These are phyloP conservation scores for Salminus brasiliensis DNA, from an alignment of 2,113 vertebrate species.

Conservation along the genomic window DNA sequence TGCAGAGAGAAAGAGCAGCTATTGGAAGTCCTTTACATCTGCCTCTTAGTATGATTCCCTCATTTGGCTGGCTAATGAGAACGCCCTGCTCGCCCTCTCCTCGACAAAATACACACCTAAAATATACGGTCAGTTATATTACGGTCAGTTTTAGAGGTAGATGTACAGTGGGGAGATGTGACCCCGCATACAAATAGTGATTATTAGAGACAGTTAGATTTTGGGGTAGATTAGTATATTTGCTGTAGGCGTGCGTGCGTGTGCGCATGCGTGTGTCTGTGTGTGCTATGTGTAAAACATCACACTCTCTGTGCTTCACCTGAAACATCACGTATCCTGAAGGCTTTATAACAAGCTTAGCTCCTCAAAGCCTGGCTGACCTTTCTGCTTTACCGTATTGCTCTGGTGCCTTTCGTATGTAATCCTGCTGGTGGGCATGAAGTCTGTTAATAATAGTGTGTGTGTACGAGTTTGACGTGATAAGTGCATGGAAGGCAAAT, in stretches of 20 bases:
- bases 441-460: conserved; percentile 30
- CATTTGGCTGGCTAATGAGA: neutral
- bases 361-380: conserved; percentile 3
- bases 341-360: conserved; percentile 29
- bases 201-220: no score
- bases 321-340: conserved; percentile 32
- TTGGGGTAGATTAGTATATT: no score
- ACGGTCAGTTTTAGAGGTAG: no score
- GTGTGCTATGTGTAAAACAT: neutral
- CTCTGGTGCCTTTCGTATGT: conserved; percentile 17
- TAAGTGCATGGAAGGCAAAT: neutral
- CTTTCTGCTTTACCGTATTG: neutral
- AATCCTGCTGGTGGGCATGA: conserved; percentile 23
- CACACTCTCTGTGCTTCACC: neutral
- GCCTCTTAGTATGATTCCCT: neutral
- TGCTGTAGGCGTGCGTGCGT: neutral
- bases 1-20: neutral
- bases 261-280: neutral
- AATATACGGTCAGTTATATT: neutral
- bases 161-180: no score
- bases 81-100: neutral
- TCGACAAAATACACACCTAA: no score
- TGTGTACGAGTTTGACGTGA: no score
- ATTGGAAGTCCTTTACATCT: neutral
- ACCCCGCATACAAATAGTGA: no score